Base-by-base conservation (phyloP, 2,888 invertebrate species). In the Exocentrus adspersus region DNA sequence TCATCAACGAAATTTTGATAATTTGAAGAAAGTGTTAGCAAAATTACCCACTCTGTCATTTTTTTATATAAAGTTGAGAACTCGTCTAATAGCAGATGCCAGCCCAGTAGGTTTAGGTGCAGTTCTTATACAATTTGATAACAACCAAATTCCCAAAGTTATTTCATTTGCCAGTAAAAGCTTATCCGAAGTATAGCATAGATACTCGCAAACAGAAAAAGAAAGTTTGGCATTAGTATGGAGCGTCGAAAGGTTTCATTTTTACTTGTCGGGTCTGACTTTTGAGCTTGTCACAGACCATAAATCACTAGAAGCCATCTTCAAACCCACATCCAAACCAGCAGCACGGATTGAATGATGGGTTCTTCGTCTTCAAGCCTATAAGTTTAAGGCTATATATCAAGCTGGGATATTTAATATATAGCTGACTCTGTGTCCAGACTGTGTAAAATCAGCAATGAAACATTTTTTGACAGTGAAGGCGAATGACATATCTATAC, bases 171-270 rank as follows among this genome's bases (percentile, higher is more conserved):
- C 68, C 17, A 74, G 68, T 62, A 72, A 73, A 65, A 70, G 72
- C 51, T 57, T 77, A 16, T 64, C 72, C n/a, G 57, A 54, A 1
- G 54, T 62, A 10, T 73, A 75, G 61, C 20, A 60, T 24, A 17
- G 73, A 17, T 78, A 80, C 68, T 83, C 74, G 2, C 78, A 80
- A 65, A 77, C 77, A 0, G 80, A 79, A 65, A 76, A 76, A 57
- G 77, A 79, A 68, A 81, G 79, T 17, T 71, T 82, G n/a, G 77
- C 78, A 10, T 65, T 83, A 5, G 74, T 82, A 10, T 84, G 76
- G 19, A 12, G 2, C 1, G 77, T 82, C 6, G 78, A 80, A 60
- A 73, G 77, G 60, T 85, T 83, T 69, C 74, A 81, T 60, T 71
- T 75, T 37, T 84, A 81, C 67, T 48, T 84, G 2, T 77, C 72